phyloP scores from a whole-genome alignment of 2,888 invertebrate genomes.

The Noctua janthe region DNA sequence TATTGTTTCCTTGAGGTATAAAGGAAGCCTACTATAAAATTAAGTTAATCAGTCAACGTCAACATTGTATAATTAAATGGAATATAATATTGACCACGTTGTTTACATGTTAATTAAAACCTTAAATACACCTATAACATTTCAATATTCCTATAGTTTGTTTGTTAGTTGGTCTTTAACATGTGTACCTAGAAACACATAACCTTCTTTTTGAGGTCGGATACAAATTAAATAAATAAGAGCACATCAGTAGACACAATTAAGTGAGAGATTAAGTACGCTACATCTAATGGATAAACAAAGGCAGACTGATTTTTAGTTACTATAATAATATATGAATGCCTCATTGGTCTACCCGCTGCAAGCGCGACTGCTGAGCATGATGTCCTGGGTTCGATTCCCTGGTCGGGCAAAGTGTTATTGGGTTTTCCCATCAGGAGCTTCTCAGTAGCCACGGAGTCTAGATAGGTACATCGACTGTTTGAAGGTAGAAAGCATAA shows the following conservation, averaged over 20 bases:
- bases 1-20: not conserved
- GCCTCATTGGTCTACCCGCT: too few species aligned
- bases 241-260: not conserved
- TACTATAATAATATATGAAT: not conserved
- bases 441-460: too few species aligned
- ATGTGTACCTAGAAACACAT: not conserved
- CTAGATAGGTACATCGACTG: too few species aligned
- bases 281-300: not conserved
- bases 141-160: not conserved
- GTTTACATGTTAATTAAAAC: not conserved
- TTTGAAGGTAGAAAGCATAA: too few species aligned
- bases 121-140: not conserved
- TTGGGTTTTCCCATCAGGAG: too few species aligned
- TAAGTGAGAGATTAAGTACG: not conserved
- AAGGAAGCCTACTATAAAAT: not conserved
- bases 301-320: not conserved
- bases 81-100: not conserved
- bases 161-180: not conserved
- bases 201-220: not conserved
- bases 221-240: not conserved
- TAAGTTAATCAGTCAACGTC: slow-evolving; percentile 20
- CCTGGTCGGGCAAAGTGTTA: too few species aligned
- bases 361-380: too few species aligned
- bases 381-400: too few species aligned
- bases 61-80: slow-evolving; percentile 1